Conservation (phyloP, 2,797 vertebrate species). For the Bradypus variegatus region DNA sequence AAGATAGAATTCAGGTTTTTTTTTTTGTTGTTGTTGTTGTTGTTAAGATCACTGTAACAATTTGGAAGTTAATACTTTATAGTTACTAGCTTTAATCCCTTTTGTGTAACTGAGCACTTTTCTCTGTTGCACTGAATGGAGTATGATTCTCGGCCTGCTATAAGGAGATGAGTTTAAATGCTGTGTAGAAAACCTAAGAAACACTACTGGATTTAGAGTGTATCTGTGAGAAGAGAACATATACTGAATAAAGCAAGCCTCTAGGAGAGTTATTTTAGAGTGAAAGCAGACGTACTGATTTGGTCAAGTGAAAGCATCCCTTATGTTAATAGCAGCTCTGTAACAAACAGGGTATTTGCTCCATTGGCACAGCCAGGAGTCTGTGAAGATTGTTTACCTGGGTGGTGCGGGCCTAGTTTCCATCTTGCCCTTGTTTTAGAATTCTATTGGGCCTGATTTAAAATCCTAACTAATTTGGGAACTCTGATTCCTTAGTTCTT, state of each 20-base stretch:
- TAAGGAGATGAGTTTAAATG: conserved; percentile 10
- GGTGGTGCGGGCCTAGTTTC: background rate
- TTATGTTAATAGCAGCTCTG: background rate
- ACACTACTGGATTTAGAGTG: background rate
- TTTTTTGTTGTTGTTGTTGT: no score
- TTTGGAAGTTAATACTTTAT: background rate
- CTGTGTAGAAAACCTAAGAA: background rate
- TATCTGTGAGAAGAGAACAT: background rate
- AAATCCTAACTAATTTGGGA: conserved; percentile 31
- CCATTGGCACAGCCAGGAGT: background rate
- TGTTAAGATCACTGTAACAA: background rate
- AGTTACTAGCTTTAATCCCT: background rate
- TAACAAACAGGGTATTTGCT: background rate
- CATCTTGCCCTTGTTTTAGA: background rate
- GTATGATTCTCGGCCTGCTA: background rate
- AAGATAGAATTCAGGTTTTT: conserved; percentile 1
- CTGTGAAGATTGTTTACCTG: background rate
- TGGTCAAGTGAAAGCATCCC: background rate
- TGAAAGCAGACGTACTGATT: background rate
- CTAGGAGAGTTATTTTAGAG: background rate
- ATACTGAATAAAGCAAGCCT: background rate
- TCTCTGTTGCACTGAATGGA: background rate
- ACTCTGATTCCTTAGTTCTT: conserved; percentile 77
- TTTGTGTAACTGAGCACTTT: background rate
- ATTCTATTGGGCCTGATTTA: background rate